Conservation (phyloP, 2,888 invertebrate genomes). For the Heliconius cydno region DNA sequence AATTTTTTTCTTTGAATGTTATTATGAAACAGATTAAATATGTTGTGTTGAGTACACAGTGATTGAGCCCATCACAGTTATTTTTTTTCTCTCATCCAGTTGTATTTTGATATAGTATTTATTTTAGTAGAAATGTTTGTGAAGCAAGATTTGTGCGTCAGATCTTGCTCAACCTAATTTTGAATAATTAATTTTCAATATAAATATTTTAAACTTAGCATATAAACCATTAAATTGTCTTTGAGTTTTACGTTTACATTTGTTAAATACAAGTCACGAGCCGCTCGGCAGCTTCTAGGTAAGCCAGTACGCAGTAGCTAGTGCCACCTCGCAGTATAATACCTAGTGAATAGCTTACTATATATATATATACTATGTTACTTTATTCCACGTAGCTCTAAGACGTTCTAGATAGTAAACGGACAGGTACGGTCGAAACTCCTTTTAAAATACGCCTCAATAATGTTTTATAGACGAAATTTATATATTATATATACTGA, state of each 20-base stretch:
- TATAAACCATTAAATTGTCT: background rate
- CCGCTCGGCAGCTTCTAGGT: constrained; percentile 50
- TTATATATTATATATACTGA: constrained; percentile 28
- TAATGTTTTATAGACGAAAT: constrained; percentile 46
- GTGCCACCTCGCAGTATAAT: constrained; percentile 75
- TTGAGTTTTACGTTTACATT: background rate
- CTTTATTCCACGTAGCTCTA: constrained; percentile 77
- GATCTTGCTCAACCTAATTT: background rate
- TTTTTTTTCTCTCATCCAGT: background rate
- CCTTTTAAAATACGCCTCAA: constrained; percentile 69
- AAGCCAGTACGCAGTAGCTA: constrained; percentile 67
- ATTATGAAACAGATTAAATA: background rate
- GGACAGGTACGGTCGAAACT: constrained; percentile 70
- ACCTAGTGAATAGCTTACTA: constrained; percentile 66
- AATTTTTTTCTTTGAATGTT: background rate
- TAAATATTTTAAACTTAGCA: background rate
- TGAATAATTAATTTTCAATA: background rate
- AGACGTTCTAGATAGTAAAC: constrained; percentile 70
- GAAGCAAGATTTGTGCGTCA: background rate
- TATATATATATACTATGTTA: constrained; percentile 51
- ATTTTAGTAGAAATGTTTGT: background rate
- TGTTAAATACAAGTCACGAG: constrained; percentile 34
- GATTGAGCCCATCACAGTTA: background rate
- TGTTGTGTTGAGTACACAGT: background rate
- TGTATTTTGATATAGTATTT: background rate